Base-by-base conservation (phyloP, 2,113 vertebrate species). In the Lathamus discolor region DNA sequence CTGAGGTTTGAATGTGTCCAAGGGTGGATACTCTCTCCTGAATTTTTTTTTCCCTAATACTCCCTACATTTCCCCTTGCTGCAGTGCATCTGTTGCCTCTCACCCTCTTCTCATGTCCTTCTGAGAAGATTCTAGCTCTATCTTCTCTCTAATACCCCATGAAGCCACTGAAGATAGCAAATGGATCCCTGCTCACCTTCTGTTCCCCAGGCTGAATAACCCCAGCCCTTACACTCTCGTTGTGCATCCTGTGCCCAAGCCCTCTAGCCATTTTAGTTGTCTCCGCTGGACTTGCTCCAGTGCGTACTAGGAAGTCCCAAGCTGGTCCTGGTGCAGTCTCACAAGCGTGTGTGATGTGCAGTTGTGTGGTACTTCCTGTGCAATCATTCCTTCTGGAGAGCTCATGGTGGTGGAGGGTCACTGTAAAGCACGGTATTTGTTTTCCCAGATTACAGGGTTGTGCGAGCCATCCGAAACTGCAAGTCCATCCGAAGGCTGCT, bases 391-490 rank as follows among this genome's bases (percentile, higher is more conserved):
- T 59, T 63, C 44, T 51, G 90, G 27, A 83, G 78, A 74, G 61
- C 28, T 70, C 6, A 13, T 3, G 4, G 29, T 23, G 55, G 7
- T 64, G 48, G 31, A 62, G 33, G 35, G 44, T 59, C 35, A 27
- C 19, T 63, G 61, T 29, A 78, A 75, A 81, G 76, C 49, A 41
- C 14, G 0, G 5, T 93, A 10, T 95, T 14, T 93, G 57, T 55
- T 66, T 72, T 88, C 86, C 73, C 86, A 98, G 96, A 99, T 97
- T 80, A 97, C 95, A 96, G 93, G 75, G 98, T 99, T n/a, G 93
- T 98, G 57, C 93, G 76, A 92, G 98, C 98, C 43, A 96, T 99
- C 84, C 87, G 97, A 90, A 99, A 98, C 96, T 98, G 98, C 68
- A 37, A 81, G 3, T 51, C 94, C 44, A 98, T 99, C 90, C 95